A percentile compares a stretch with the other conserved stretches of the same genome.
Conservation (phyloP, 2,888 invertebrate genomes). For the Heliconius cydno region DNA sequence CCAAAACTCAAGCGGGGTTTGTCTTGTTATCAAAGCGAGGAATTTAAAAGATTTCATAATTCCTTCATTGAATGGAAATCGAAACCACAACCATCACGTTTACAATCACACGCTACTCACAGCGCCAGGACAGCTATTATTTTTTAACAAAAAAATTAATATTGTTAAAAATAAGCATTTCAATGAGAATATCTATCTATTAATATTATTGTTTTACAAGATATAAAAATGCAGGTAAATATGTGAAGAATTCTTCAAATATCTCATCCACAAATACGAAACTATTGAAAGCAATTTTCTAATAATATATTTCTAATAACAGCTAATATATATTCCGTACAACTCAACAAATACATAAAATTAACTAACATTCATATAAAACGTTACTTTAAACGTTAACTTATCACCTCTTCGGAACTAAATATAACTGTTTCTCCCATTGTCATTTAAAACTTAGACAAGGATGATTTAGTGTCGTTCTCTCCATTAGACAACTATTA, state of each 20-base stretch:
- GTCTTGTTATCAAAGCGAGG: neutral
- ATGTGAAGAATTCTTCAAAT: no score
- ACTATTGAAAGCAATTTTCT: no score
- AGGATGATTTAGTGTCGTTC: slow-evolving; percentile 26
- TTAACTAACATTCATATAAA: neutral
- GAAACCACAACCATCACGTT: neutral
- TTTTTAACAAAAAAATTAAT: no score
- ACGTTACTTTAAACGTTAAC: neutral
- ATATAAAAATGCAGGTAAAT: no score
- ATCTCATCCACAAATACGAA: no score
- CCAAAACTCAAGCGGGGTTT: neutral
- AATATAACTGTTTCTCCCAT: slow-evolving; percentile 5
- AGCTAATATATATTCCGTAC: neutral
- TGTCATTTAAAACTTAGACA: slow-evolving; percentile 8
- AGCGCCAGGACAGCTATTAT: no score
- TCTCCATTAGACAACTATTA: slow-evolving; percentile 17
- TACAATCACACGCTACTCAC: no score
- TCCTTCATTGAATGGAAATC: neutral
- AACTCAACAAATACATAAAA: neutral
- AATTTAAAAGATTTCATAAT: neutral
- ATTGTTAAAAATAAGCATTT: no score
- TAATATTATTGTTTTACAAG: no score
- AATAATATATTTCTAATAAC: neutral
- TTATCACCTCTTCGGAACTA: neutral
- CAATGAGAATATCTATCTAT: no score